phyloP scores from a whole-genome alignment of 2,113 vertebrate species.

The Axis porcinus region DNA sequence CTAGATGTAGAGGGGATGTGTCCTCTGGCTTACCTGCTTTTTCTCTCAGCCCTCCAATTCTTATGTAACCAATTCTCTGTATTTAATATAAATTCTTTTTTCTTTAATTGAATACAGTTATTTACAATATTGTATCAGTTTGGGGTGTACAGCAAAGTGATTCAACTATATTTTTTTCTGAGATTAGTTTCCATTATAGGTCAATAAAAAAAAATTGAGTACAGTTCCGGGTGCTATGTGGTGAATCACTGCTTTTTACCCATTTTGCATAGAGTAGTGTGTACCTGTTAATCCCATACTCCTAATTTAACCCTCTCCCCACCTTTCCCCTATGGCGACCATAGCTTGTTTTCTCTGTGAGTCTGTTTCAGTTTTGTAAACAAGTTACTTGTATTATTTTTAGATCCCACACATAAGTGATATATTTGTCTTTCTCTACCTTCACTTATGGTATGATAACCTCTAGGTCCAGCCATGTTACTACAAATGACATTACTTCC shows the following conservation, averaged over 20 bases:
- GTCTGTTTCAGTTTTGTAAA: not conserved
- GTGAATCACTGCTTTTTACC: not conserved
- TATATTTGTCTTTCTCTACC: not conserved
- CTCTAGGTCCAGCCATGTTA: not conserved
- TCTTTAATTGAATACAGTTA: not conserved
- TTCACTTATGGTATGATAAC: not conserved
- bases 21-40: not conserved
- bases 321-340: not conserved
- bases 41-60: not conserved
- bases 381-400: not conserved
- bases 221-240: not conserved
- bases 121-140: not conserved
- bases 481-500: not conserved
- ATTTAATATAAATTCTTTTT: not conserved
- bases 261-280: not conserved
- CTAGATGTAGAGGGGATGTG: not conserved
- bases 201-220: not conserved
- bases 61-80: not conserved
- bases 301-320: not conserved
- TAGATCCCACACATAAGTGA: not conserved
- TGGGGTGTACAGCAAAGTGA: not conserved
- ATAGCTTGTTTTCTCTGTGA: not conserved
- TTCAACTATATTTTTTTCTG: not conserved
- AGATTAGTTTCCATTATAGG: not conserved
- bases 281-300: not conserved